Evolutionary conservation across 2,797 vertebrate species (phyloP).

Genomic region (Scomberomorus guttatus): DNA sequence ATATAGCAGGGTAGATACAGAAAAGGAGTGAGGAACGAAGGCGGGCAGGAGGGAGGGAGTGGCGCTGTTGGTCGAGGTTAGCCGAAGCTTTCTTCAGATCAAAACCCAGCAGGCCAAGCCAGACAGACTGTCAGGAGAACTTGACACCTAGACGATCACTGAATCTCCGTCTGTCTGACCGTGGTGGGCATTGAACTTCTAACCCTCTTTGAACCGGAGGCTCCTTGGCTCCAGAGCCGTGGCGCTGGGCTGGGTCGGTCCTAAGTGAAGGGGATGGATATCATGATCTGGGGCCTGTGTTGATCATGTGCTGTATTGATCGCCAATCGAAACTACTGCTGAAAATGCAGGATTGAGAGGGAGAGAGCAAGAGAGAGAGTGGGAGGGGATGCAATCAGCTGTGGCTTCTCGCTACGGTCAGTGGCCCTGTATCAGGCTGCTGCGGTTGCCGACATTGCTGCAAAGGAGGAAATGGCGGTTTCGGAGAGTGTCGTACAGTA

Average conservation of each 20-base stretch:
- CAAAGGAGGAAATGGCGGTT: slow-evolving; percentile 57
- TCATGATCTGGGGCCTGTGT: slow-evolving; percentile 68
- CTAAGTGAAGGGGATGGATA: slow-evolving; percentile 76
- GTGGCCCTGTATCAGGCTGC: slow-evolving; percentile 49
- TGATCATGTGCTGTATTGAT: slow-evolving; percentile 80
- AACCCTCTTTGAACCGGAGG: slow-evolving; percentile 54
- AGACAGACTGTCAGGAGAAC: slow-evolving; percentile 75
- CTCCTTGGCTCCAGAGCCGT: slow-evolving; percentile 55
- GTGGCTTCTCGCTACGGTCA: slow-evolving; percentile 59
- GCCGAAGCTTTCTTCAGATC: slow-evolving; percentile 49
- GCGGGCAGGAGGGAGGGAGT: slow-evolving; percentile 36
- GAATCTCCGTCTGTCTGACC: slow-evolving; percentile 64
- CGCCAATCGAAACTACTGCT: slow-evolving; percentile 73
- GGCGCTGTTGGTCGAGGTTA: slow-evolving; percentile 44
- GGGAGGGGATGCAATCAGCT: slow-evolving; percentile 64
- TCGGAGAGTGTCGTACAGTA: slow-evolving; percentile 14
- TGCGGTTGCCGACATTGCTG: slow-evolving; percentile 47
- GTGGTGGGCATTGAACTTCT: slow-evolving; percentile 67
- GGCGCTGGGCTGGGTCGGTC: slow-evolving; percentile 50
- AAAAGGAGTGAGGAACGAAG: slow-evolving; percentile 18
- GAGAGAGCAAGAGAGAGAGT: slow-evolving; percentile 33
- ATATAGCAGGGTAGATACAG: slow-evolving; percentile 39
- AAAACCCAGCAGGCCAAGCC: slow-evolving; percentile 61
- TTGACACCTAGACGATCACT: slow-evolving; percentile 68
- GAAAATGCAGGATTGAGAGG: slow-evolving; percentile 67